Percentiles rank a stretch among this genome's conserved stretches.
These are phyloP conservation scores for Molossus molossus DNA, from an alignment of 2,797 vertebrate genomes.

Conservation along the genomic window DNA sequence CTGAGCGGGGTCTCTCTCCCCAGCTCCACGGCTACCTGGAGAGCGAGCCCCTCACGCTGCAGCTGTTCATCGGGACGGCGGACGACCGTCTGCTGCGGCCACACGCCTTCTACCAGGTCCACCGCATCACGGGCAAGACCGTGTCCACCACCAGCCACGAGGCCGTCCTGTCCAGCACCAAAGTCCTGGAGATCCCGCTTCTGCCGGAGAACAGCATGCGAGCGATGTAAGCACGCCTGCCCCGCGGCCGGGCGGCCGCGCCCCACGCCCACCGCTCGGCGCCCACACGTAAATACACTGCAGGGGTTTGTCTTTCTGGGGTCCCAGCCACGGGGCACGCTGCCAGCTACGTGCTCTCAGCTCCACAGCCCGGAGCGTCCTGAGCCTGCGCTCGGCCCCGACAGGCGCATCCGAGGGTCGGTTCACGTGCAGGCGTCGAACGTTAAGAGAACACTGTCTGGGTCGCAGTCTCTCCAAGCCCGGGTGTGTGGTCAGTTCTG, in stretches of 20 bases:
- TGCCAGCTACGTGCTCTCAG: constrained; percentile 85
- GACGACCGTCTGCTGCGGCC: constrained; percentile 99
- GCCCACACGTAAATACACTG: constrained; percentile 65
- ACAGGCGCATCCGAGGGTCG: not conserved
- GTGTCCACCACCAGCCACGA: constrained; percentile 99
- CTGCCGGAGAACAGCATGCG: constrained; percentile 99
- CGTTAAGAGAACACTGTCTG: fast-evolving
- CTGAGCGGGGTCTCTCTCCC: constrained; percentile 92
- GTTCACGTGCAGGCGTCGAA: not conserved
- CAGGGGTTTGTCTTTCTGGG: constrained; percentile 82
- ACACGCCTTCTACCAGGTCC: constrained; percentile 99
- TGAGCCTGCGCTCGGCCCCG: not conserved
- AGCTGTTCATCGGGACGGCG: constrained; percentile 99
- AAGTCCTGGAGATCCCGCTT: constrained; percentile 96
- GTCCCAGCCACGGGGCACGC: constrained; percentile 81
- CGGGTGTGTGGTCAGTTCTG: fast-evolving
- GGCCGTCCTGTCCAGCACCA: constrained; percentile 98
- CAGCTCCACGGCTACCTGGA: constrained; percentile 99
- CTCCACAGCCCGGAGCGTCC: constrained; percentile 86
- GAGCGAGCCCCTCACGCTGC: constrained; percentile 97
- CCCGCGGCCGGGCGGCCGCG: fast-evolving
- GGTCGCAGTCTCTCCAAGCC: fast-evolving
- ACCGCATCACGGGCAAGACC: constrained; percentile 99
- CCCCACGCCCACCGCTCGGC: constrained; percentile 38
- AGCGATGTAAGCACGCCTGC: constrained; percentile 94